Conservation (phyloP, 2,888 invertebrate species). For the Pseudococcus jackbeardsleyi region DNA sequence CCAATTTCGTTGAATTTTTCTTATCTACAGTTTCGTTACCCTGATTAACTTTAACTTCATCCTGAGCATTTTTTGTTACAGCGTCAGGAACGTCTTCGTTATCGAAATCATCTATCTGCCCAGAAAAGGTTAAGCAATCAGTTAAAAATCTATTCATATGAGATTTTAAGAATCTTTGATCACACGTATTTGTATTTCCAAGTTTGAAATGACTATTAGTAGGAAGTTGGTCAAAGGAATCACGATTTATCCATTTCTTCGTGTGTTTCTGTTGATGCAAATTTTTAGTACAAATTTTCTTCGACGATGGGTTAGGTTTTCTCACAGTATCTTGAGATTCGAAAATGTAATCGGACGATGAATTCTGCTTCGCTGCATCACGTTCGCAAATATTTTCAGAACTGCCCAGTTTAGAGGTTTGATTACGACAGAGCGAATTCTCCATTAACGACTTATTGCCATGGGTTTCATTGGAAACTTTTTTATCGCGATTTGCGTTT, state of each 20-base stretch:
- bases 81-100: not conserved
- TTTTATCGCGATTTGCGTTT: not conserved
- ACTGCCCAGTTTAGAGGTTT: not conserved
- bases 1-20: not conserved
- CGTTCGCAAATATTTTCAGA: not conserved
- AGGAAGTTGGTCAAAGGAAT: not conserved
- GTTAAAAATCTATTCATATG: slow-evolving; percentile 58
- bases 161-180: slow-evolving; percentile 46
- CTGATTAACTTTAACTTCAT: not conserved
- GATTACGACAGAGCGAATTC: not conserved
- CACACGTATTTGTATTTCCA: not conserved
- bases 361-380: not conserved
- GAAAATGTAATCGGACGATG: not conserved
- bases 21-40: not conserved
- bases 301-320: not conserved
- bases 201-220: not conserved
- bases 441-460: not conserved
- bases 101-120: not conserved
- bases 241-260: slow-evolving; percentile 15
- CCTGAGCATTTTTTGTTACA: not conserved
- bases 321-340: not conserved
- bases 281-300: not conserved
- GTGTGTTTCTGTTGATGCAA: not conserved
- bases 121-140: slow-evolving; percentile 13
- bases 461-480: not conserved